Evolutionary conservation across 2,888 invertebrate species (phyloP).

Genomic region (Cloeon dipterum): DNA sequence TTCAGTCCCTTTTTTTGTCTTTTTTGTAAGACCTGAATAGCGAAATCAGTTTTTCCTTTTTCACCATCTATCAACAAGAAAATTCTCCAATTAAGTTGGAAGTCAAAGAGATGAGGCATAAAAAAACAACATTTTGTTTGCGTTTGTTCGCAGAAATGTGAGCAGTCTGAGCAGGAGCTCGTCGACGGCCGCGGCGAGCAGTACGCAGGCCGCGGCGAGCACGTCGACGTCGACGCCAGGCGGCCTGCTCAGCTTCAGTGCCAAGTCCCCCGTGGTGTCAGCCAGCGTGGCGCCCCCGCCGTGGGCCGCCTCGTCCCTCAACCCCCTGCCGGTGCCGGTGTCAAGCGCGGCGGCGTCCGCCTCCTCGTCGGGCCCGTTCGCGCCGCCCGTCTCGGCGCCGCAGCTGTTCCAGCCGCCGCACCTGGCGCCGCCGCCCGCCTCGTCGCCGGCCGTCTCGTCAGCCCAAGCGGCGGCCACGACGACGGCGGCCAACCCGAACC

Average conservation of each 20-base stretch:
- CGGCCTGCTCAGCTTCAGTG: background rate
- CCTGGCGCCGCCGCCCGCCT: conserved; percentile 10
- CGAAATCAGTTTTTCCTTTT: too few relatives aligned
- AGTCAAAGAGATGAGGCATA: too few relatives aligned
- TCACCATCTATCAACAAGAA: too few relatives aligned
- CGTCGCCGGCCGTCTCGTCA: conserved; percentile 16
- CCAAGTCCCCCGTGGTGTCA: conserved; percentile 1
- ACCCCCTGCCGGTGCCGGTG: conserved; percentile 16
- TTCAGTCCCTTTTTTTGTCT: too few relatives aligned
- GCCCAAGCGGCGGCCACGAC: too few relatives aligned
- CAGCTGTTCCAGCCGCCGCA: conserved; percentile 25
- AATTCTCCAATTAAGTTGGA: too few relatives aligned
- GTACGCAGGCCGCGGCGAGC: conserved; percentile 6
- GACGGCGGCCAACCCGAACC: conserved; percentile 45
- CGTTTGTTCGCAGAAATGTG: conserved; percentile 68
- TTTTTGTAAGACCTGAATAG: too few relatives aligned
- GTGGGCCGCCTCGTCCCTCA: conserved; percentile 13
- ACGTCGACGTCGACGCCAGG: background rate
- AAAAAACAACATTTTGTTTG: too few relatives aligned
- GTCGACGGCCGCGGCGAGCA: conserved; percentile 30
- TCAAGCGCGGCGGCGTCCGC: conserved; percentile 8
- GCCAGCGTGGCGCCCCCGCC: background rate
- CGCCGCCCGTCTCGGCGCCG: conserved; percentile 24
- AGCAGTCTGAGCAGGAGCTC: conserved; percentile 58
- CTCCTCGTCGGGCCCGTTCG: conserved; percentile 15